phyloP scores from a whole-genome alignment of 2,797 vertebrate species.

The Meriones psammophilus region DNA sequence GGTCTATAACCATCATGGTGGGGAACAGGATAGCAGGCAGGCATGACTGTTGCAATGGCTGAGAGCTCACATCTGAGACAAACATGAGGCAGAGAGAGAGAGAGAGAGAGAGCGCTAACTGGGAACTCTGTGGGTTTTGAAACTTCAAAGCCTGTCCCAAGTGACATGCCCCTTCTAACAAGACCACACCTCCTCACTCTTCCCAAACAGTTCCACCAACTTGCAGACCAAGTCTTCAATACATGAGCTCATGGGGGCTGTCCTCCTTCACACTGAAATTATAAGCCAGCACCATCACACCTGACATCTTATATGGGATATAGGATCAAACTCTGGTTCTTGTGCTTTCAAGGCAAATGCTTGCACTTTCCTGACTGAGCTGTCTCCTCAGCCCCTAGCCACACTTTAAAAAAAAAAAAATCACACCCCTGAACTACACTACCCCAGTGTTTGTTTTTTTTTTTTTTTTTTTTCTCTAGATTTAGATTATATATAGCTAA shows the following conservation, averaged over 20 bases:
- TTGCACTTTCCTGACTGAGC: background rate
- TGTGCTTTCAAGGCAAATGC: background rate
- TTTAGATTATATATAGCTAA: background rate
- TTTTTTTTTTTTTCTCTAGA: background rate
- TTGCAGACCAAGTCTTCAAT: background rate
- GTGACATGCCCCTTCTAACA: background rate
- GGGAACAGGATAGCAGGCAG: background rate
- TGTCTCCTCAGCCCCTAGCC: background rate
- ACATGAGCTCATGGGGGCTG: background rate
- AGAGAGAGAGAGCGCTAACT: background rate
- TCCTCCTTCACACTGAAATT: background rate
- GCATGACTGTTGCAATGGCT: background rate
- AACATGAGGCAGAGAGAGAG: background rate
- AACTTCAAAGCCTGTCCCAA: background rate
- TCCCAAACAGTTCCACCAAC: background rate
- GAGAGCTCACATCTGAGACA: background rate
- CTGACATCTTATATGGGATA: background rate
- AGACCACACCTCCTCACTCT: background rate
- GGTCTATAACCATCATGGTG: background rate
- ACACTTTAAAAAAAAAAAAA: background rate
- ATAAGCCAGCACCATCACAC: background rate
- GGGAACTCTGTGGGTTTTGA: background rate
- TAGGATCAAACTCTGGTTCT: background rate
- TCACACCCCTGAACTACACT: background rate
- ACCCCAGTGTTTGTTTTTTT: background rate